Evolutionary conservation across 2,888 invertebrate genomes (phyloP).

Genomic region (Hedychridium roseum): DNA sequence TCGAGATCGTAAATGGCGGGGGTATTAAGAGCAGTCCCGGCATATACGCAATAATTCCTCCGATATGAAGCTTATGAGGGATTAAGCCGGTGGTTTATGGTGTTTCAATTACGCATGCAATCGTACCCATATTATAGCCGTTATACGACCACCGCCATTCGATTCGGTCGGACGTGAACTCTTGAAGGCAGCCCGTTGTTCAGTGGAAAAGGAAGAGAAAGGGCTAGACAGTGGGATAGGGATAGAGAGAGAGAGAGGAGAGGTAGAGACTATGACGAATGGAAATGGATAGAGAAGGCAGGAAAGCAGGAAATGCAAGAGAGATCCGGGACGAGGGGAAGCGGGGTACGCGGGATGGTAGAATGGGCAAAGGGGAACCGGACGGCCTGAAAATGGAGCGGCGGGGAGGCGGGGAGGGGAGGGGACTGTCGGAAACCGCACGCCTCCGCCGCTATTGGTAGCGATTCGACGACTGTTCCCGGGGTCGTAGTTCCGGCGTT

Average conservation of each 20-base stretch:
- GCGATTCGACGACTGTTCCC: conserved; percentile 39
- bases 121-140: conserved; percentile 44
- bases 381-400: not conserved
- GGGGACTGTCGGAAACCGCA: conserved; percentile 38
- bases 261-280: not conserved
- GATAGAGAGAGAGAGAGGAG: conserved; percentile 1
- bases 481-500: conserved; percentile 35
- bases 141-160: conserved; percentile 20
- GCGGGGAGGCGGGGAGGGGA: not conserved
- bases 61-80: conserved; percentile 41
- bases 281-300: not conserved
- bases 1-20: conserved; percentile 21
- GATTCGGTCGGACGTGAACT: conserved; percentile 29
- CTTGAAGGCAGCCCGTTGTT: conserved; percentile 16
- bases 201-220: not conserved
- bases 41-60: conserved; percentile 33
- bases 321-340: too few relatives aligned
- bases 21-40: conserved; percentile 18
- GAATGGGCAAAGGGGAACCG: not conserved
- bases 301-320: conserved; percentile 3
- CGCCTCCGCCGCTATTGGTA: conserved; percentile 38
- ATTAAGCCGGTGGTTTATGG: conserved; percentile 35
- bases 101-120: conserved; percentile 53
- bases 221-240: conserved; percentile 2
- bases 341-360: conserved; percentile 11